Evolutionary conservation across 2,113 vertebrate species (phyloP), one percentile per base, ranked within the genome.

Genomic region (Stegostoma tigrinum): DNA sequence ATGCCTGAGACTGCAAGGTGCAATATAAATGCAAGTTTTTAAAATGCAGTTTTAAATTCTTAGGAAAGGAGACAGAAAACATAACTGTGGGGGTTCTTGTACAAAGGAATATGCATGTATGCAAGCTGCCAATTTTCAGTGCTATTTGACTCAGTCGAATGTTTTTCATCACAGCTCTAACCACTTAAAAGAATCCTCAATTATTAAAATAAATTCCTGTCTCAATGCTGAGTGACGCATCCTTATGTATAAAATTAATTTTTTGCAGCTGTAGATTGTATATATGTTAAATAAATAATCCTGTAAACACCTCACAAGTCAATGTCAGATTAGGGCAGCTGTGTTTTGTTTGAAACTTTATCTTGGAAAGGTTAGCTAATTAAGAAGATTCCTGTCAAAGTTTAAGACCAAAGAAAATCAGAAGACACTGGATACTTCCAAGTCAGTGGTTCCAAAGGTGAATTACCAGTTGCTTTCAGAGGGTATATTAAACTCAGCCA

Each of bases 131-230:
- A 95, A 72, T 14, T 30, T 38, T 68, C 67, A 67, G 19, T 3
- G 23, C 48, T 95, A 72, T 67, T 48, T 52, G 67, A 95, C 67
- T 95, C 67, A 21, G 75, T 45, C 68, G 4, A 95, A 24, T 34
- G 89, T 15, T 21, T 93, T 66, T 93, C 38, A 93, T 93, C 61
- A 38, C 17, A 95, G 72, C 42, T 94, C 45, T 34, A 72, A 72
- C 94, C 68, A 95, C 68, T 95, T 45, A 72, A 72, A 48, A 72
- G 38, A 72, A 38, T 38, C 61, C 89, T 64, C 89, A 93, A 66
- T 93, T 93, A 93, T 93, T 72, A 95, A 95, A 95, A 95, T 95
- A 72, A 70, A 95, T 95, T 72, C 67, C 66, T 95, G 66, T 95
- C 24, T 48, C 66, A 45, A 48, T 52, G n/a, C 42, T 72, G 94